Conservation (phyloP, 2,113 vertebrate species). For the Balaenoptera acutorostrata region DNA sequence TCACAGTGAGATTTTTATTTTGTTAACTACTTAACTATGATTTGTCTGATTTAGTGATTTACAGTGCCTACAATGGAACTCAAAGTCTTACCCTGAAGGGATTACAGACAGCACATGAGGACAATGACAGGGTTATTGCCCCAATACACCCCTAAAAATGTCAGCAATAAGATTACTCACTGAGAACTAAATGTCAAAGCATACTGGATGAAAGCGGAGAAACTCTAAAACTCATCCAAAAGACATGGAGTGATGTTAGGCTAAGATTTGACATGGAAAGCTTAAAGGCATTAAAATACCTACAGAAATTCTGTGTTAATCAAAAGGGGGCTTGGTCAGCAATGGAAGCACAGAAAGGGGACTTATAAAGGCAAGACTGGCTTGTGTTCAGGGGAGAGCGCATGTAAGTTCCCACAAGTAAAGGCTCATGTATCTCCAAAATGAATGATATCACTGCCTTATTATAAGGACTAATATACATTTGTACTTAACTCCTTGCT, state of each 20-base stretch:
- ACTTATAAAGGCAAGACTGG: background rate
- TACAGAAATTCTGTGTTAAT: background rate
- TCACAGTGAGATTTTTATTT: background rate
- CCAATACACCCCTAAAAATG: background rate
- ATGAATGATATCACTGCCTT: background rate
- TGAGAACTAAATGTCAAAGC: background rate
- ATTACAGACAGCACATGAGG: background rate
- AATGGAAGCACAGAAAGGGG: background rate
- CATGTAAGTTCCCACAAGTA: background rate
- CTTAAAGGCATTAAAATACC: background rate
- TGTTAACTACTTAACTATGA: background rate
- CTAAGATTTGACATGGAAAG: background rate
- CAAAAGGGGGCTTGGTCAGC: background rate
- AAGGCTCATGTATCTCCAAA: background rate
- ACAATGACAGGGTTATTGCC: background rate
- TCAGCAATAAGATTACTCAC: background rate
- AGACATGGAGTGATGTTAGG: background rate
- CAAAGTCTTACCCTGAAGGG: background rate
- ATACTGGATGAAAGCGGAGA: background rate
- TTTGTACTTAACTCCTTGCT: background rate
- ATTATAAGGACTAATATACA: too few species aligned
- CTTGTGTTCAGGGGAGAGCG: background rate
- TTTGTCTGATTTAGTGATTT: background rate
- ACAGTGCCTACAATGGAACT: background rate
- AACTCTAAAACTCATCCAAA: background rate